A percentile compares a stretch with the other conserved stretches of the same genome.
These are phyloP conservation scores for Saturnia pavonia DNA, from an alignment of 2,888 invertebrate species.

Conservation along the genomic window DNA sequence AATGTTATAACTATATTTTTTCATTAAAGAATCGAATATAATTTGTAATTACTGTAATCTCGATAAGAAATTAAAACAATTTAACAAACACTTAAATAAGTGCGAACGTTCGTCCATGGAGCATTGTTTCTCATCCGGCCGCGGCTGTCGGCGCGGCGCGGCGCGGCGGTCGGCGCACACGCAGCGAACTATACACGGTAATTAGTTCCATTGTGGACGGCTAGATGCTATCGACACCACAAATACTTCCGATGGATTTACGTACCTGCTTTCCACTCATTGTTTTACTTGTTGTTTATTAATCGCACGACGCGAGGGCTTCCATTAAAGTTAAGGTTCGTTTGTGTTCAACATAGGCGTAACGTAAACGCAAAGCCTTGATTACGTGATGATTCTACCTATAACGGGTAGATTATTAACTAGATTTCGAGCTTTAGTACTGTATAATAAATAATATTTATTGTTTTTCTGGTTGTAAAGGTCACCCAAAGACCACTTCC, in stretches of 20 bases:
- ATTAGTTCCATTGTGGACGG: conserved; percentile 76
- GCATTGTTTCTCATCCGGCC: conserved; percentile 57
- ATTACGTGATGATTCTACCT: not conserved
- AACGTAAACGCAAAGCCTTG: not conserved
- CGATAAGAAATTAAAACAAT: conserved; percentile 49
- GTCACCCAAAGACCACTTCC: not conserved
- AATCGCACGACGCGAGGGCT: conserved; percentile 30
- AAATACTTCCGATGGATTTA: conserved; percentile 77
- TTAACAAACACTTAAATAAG: conserved; percentile 51
- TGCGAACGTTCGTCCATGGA: conserved; percentile 38
- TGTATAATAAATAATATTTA: not conserved
- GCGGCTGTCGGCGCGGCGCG: conserved; percentile 36
- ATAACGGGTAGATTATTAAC: not conserved
- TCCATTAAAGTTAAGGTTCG: conserved; percentile 22
- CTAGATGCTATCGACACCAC: conserved; percentile 68
- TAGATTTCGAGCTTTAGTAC: not conserved
- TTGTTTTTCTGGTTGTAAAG: not conserved
- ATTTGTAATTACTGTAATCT: conserved; percentile 31
- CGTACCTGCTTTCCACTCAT: conserved; percentile 74
- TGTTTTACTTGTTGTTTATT: conserved; percentile 53
- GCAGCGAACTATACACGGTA: conserved; percentile 57
- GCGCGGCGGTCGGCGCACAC: conserved; percentile 40
- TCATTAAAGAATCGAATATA: not conserved
- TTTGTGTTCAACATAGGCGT: conserved; percentile 12
- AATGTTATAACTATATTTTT: not conserved